Evolutionary conservation across 2,113 vertebrate genomes (phyloP).

Genomic region (Xyrauchen texanus): DNA sequence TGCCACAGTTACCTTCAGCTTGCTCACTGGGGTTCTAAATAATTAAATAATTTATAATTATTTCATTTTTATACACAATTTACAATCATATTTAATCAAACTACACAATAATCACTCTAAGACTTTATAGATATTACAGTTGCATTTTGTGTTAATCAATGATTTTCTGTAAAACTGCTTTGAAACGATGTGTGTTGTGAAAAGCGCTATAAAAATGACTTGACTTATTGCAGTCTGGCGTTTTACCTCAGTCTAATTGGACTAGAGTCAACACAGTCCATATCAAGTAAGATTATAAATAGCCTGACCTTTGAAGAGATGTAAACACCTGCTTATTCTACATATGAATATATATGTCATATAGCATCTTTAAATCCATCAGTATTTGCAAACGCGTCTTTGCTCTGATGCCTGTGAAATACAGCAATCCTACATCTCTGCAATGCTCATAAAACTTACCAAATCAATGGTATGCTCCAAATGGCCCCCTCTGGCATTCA

Average conservation of each 20-base stretch:
- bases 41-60: no score
- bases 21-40: no score
- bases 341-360: background rate
- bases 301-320: conserved; percentile 24
- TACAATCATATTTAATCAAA: no score
- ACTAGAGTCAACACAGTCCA: background rate
- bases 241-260: background rate
- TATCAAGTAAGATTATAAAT: conserved; percentile 1
- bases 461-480: conserved; percentile 14
- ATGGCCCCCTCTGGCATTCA: conserved; percentile 34
- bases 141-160: no score
- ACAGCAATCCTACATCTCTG: conserved; percentile 30
- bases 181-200: no score
- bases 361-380: background rate
- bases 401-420: conserved; percentile 10
- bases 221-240: background rate
- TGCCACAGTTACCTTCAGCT: no score
- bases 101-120: no score
- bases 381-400: background rate
- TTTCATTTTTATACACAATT: no score
- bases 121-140: no score
- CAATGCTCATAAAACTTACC: background rate
- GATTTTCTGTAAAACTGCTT: no score
- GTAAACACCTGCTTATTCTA: background rate
- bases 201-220: no score